Evolutionary conservation across 2,113 vertebrate genomes (phyloP), one percentile per base, ranked within the genome.

Genomic region (Tonatia bakeri): DNA sequence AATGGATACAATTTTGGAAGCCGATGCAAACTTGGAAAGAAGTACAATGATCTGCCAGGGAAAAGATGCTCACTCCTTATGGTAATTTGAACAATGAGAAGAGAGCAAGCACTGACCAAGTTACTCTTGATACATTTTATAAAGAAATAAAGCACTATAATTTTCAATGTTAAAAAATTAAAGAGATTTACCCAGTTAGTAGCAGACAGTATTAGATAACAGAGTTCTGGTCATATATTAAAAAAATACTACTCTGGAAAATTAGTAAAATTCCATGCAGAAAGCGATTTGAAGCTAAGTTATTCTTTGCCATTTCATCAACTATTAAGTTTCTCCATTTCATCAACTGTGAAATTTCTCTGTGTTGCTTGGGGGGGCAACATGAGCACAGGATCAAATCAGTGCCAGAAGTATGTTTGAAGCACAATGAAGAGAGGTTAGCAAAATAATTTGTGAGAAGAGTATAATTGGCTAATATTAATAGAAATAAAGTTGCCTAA

Each of bases 1-100:
- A 77, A 50, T 70, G 67, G 7, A 50, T 90, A 65, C 56, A 65
- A 81, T 72, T 70, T 47, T 67, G 17, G 52, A 93, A 79, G 77
- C 13, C 50, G 14, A 65, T 72, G 54, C 33, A 89, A 59, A 59
- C 15, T 80, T 28, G 14, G 38, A 26, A 40, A 40, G 36, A 38
- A 54, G 26, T 40, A 43, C 72, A 65, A 59, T 73, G 36, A 0
- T 92, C 92, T 76, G 69, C 64, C n/a, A 92, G 38, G 45, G 54
- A 40, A 73, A 91, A 84, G 54, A 69, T 84, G 43, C 20, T 72
- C 10, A 16, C 33, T 67, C 33, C 16, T 19, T 19, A 67, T 67
- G 65, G 16, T 20, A 36, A 19, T 19, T 67, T 36, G 16, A 17
- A 67, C n/a, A 67, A 67, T 67, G 65, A 36, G 65, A 65, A 65